These are phyloP conservation scores for Euwallacea similis DNA, from an alignment of 1,140 invertebrate genomes.

Conservation along the genomic window DNA sequence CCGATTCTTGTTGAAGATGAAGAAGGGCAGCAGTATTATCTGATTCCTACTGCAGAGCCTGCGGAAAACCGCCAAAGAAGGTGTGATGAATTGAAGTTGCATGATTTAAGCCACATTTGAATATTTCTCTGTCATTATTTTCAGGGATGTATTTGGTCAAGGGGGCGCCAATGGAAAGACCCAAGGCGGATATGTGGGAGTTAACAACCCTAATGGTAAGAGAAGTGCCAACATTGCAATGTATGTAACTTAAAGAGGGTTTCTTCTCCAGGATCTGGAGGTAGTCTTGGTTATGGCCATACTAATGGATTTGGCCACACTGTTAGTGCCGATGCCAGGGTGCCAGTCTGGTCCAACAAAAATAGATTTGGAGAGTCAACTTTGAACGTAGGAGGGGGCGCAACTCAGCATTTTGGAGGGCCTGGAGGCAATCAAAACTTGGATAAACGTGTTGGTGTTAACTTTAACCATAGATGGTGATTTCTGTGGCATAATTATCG, in stretches of 20 bases:
- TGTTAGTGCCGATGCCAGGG: slow-evolving; percentile 17
- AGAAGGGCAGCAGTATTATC: slow-evolving; percentile 11
- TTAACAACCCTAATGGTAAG: slow-evolving; percentile 30
- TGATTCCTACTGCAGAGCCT: slow-evolving; percentile 8
- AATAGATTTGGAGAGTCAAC: slow-evolving; percentile 30
- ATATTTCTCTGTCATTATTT: neutral
- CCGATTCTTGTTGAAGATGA: slow-evolving; percentile 10
- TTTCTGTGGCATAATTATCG: no score
- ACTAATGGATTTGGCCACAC: slow-evolving; percentile 26
- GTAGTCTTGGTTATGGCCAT: slow-evolving; percentile 25
- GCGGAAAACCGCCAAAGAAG: slow-evolving; percentile 17
- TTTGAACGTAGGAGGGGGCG: slow-evolving; percentile 26
- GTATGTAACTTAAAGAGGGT: neutral
- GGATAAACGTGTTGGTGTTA: slow-evolving; percentile 30
- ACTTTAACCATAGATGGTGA: slow-evolving; percentile 25
- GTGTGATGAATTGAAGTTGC: no score
- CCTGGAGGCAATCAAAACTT: slow-evolving; percentile 12
- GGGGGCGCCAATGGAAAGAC: slow-evolving; percentile 14
- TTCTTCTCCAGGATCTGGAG: slow-evolving; percentile 27
- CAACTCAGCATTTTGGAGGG: slow-evolving; percentile 13
- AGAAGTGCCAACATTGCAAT: neutral
- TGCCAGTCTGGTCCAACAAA: slow-evolving; percentile 35
- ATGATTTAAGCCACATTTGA: no score
- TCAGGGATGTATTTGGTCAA: slow-evolving; percentile 14
- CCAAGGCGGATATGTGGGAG: slow-evolving; percentile 17